A percentile compares a stretch with the other conserved stretches of the same genome.
These are phyloP conservation scores for Neosilurus hyrtlii DNA, from an alignment of 2,797 vertebrate species.

Conservation along the genomic window DNA sequence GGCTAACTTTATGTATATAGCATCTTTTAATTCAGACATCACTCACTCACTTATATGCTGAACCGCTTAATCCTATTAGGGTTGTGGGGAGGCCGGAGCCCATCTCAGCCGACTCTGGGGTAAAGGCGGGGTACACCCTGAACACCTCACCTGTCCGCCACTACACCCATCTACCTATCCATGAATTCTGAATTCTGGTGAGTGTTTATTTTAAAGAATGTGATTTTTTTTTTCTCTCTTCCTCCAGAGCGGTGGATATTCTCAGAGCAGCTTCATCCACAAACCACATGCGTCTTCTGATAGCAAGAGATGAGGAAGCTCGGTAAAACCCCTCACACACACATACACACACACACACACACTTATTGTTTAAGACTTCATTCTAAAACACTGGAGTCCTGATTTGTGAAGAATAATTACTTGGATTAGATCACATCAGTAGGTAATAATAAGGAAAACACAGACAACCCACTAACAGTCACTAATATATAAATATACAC, in stretches of 20 bases:
- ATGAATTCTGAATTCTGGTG: not conserved
- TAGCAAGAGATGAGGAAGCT: constrained; percentile 86
- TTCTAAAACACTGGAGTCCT: not conserved
- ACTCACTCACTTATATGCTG: too few species aligned
- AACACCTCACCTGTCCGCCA: too few species aligned
- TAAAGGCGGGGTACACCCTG: too few species aligned
- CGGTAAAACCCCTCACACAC: constrained; percentile 67
- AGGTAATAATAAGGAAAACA: not conserved
- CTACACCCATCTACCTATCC: not conserved
- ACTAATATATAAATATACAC: too few species aligned
- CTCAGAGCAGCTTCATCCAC: constrained; percentile 82
- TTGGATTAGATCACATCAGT: not conserved
- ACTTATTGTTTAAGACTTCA: not conserved
- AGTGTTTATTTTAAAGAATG: not conserved
- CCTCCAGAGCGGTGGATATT: constrained; percentile 83
- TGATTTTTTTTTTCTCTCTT: constrained; percentile 7
- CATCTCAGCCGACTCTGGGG: too few species aligned
- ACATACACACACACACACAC: not conserved
- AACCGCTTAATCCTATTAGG: too few species aligned
- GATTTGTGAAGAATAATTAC: not conserved
- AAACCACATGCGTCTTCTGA: constrained; percentile 88
- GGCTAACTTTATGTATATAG: not conserved
- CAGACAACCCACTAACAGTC: not conserved
- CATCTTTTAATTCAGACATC: not conserved
- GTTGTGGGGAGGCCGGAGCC: too few species aligned